Evolutionary conservation across 2,113 vertebrate genomes (phyloP), one percentile per base, ranked within the genome.

Genomic region (Felis catus): DNA sequence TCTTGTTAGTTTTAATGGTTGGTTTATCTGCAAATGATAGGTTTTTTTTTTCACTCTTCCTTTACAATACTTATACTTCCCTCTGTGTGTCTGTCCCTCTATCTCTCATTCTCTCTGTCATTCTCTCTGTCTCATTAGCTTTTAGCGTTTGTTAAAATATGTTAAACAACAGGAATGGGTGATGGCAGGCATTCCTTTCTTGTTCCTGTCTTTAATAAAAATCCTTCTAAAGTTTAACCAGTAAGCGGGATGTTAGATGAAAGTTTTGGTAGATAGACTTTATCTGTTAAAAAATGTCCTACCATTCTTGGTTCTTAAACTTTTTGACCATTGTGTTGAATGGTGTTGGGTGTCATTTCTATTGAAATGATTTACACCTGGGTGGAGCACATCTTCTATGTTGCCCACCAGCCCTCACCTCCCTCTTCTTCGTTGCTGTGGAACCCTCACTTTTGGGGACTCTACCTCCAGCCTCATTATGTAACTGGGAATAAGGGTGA

Each of bases 391-490:
- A 27, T 27, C 7, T 61, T 23, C 25, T 25, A 10, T 18, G 33
- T 29, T 5, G n/a, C 53, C 39, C 1, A 23, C 66, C 33, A 5
- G 48, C 29, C 6, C 21, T 25, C 63, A 0, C 3, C 5, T 4
- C 61, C 4, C 3, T 33, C 10, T 8, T 41, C 48, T 55, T 90
- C 33, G 53, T 70, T 23, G 41, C 12, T 41, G 10, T 21, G 1
- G 68, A 71, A 18, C n/a, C 25, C 66, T 36, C 68, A 18, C 41
- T 74, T 31, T 55, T 5, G 36, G 5, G 29, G 53, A 4, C 21
- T 89, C 13, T 31, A 1, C 36, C 12, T 82, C 39, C 5, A 81
- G n/a, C 5, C 29, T 70, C 48, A 61, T 86, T 39, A n/a, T 2
- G n/a, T 51, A 87, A 12, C 48, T 76, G 48, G 13, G 48, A 36